These are phyloP conservation scores for Fundulus diaphanus DNA, from an alignment of 2,797 vertebrate species.

Conservation along the genomic window DNA sequence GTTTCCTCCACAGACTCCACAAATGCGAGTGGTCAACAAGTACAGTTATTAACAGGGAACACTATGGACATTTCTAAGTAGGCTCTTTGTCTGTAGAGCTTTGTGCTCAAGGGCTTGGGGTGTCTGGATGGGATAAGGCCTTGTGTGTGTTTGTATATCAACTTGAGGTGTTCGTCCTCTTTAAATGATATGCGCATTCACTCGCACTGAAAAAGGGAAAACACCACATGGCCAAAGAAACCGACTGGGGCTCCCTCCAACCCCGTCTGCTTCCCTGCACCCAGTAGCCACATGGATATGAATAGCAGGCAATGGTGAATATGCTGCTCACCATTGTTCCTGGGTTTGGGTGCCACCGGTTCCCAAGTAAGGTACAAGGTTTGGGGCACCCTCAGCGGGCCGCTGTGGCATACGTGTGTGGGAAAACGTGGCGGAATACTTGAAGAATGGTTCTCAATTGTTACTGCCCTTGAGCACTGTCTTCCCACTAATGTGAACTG, in stretches of 20 bases:
- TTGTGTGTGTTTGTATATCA: conserved; percentile 72
- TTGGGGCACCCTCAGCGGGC: conserved; percentile 38
- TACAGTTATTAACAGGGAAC: conserved; percentile 89
- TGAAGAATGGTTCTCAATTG: conserved; percentile 93
- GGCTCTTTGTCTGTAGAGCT: conserved; percentile 68
- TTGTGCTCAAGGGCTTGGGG: conserved; percentile 55
- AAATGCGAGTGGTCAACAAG: conserved; percentile 96
- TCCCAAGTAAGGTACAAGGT: conserved; percentile 51
- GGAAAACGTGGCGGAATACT: conserved; percentile 85
- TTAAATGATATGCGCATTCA: conserved; percentile 82
- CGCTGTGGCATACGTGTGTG: conserved; percentile 20
- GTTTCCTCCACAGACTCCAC: conserved; percentile 91
- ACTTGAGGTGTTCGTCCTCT: conserved; percentile 73
- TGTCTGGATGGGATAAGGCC: conserved; percentile 61
- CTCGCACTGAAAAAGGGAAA: conserved; percentile 71
- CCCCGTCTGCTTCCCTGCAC: conserved; percentile 58
- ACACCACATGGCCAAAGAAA: conserved; percentile 92
- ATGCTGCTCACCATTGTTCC: conserved; percentile 50
- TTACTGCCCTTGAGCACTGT: conserved; percentile 88
- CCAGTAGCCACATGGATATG: conserved; percentile 55
- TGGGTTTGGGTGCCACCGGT: conserved; percentile 45
- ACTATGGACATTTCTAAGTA: conserved; percentile 60
- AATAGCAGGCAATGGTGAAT: conserved; percentile 51
- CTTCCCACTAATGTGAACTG: conserved; percentile 98
- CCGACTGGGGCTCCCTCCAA: conserved; percentile 67